Conservation (phyloP, 2,888 invertebrate genomes). For the Syritta pipiens region DNA sequence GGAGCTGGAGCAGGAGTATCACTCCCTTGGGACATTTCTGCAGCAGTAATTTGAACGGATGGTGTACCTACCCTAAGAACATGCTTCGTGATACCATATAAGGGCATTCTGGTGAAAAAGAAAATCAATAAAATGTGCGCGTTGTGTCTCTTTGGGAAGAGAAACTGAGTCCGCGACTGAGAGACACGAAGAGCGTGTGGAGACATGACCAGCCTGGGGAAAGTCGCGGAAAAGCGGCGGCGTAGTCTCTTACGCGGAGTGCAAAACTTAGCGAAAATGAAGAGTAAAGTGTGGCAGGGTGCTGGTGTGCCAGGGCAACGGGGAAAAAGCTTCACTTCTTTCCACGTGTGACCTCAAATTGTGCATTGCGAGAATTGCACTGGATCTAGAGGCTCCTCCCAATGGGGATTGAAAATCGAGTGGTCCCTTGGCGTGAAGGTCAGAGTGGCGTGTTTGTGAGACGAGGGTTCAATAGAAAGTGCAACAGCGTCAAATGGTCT, state of each 20-base stretch:
- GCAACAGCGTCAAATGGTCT: too few relatives aligned
- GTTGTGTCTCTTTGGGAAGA: constrained; percentile 30
- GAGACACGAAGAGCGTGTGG: neutral
- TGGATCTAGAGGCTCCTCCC: too few relatives aligned
- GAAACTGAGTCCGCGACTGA: neutral
- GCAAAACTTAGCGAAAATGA: constrained; percentile 44
- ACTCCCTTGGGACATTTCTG: neutral
- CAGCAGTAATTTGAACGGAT: constrained; percentile 10
- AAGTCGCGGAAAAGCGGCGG: neutral
- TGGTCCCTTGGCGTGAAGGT: too few relatives aligned
- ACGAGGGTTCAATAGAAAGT: too few relatives aligned
- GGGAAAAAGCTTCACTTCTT: constrained; percentile 4
- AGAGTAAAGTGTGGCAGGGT: constrained; percentile 14
- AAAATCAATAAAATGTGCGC: constrained; percentile 61
- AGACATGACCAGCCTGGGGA: constrained; percentile 2
- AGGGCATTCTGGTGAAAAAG: constrained; percentile 54
- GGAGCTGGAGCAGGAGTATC: too few relatives aligned
- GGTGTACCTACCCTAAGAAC: constrained; percentile 57
- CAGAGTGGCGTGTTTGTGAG: too few relatives aligned
- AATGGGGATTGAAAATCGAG: too few relatives aligned
- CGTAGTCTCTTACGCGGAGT: constrained; percentile 3
- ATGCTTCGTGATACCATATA: constrained; percentile 62
- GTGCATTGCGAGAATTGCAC: too few relatives aligned
- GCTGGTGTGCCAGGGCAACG: neutral
- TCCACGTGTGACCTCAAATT: too few relatives aligned